Evolutionary conservation across 2,888 invertebrate genomes (phyloP).

Genomic region (Opisthograptis luteolata): DNA sequence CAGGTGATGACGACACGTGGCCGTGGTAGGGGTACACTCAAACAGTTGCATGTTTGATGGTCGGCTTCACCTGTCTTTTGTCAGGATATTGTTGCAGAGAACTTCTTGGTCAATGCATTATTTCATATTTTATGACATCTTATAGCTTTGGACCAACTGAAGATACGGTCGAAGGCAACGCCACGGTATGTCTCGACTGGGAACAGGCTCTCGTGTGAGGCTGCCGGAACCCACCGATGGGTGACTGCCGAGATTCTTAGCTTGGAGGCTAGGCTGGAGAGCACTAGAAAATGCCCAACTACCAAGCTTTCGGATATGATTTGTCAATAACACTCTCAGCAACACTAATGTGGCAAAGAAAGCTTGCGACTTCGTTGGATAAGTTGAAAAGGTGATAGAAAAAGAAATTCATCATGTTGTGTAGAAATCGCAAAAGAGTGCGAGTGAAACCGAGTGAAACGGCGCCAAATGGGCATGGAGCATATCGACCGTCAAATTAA

Average conservation of each 20-base stretch:
- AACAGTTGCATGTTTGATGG: not conserved
- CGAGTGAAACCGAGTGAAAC: conserved; percentile 75
- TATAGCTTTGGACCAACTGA: too few species aligned
- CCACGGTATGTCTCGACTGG: too few species aligned
- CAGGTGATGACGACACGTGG: conserved; percentile 59
- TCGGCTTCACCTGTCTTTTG: conserved; percentile 4
- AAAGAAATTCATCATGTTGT: conserved; percentile 60
- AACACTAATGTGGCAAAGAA: conserved; percentile 21
- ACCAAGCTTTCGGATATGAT: too few species aligned
- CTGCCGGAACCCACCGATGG: too few species aligned
- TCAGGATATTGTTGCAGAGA: not conserved
- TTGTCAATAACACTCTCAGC: conserved; percentile 7
- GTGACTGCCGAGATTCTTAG: too few species aligned
- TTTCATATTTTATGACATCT: too few species aligned
- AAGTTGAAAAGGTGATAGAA: conserved; percentile 52
- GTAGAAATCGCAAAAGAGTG: conserved; percentile 67
- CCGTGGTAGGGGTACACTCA: conserved; percentile 17
- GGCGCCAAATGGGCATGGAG: conserved; percentile 67
- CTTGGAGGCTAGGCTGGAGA: too few species aligned
- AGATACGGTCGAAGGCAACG: too few species aligned
- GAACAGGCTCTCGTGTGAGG: too few species aligned
- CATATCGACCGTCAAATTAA: conserved; percentile 79
- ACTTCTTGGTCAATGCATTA: not conserved
- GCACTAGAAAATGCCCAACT: too few species aligned
- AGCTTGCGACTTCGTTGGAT: conserved; percentile 25